phyloP scores from a whole-genome alignment of 2,888 invertebrate genomes.

The Drosophila birchii region DNA sequence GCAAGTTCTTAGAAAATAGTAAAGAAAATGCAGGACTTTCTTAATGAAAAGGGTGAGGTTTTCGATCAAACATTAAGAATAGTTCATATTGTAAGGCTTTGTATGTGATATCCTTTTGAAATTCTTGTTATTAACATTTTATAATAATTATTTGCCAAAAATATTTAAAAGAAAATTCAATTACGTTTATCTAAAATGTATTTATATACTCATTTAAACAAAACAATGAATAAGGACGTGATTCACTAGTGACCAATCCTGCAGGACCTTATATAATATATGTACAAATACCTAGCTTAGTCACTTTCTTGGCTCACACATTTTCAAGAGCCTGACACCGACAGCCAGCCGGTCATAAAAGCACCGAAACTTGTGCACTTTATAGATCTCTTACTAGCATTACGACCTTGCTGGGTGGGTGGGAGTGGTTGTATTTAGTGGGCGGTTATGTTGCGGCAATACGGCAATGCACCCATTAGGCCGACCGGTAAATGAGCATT shows the following conservation, averaged over 20 bases:
- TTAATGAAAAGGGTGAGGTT: not conserved
- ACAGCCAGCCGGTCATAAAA: constrained; percentile 25
- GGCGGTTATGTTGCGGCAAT: constrained; percentile 14
- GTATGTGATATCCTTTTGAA: not conserved
- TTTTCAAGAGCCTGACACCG: not conserved
- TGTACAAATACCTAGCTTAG: not conserved
- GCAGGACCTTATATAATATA: not conserved
- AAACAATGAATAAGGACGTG: not conserved
- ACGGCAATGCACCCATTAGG: constrained; percentile 76
- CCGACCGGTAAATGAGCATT: constrained; percentile 76
- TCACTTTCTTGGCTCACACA: not conserved
- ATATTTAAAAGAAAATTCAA: too few species aligned
- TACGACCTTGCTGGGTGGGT: constrained; percentile 22
- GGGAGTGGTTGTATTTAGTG: constrained; percentile 10
- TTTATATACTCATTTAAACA: not conserved
- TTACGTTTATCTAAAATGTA: not conserved
- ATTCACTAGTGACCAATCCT: not conserved
- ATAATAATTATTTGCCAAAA: not conserved
- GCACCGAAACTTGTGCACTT: constrained; percentile 37
- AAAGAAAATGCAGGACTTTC: not conserved
- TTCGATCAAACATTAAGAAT: constrained; percentile 19
- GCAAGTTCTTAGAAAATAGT: not conserved
- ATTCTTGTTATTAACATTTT: not conserved
- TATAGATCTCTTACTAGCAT: constrained; percentile 45
- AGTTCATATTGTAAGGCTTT: too few species aligned